phyloP scores from a whole-genome alignment of 2,888 invertebrate species.

The Meiosimyza platycephala region DNA sequence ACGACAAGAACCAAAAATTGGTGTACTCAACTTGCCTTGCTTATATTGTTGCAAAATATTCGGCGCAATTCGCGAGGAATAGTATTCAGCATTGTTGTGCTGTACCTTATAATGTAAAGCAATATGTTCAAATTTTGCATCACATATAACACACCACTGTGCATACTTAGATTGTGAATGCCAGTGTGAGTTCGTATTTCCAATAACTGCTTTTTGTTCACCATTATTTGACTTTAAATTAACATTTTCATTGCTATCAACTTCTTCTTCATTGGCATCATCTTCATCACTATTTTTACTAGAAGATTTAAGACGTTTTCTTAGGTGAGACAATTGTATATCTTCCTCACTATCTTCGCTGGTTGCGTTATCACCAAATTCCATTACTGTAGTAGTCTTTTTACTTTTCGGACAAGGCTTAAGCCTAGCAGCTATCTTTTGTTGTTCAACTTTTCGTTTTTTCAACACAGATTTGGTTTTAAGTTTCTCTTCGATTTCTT shows the following conservation, averaged over 20 bases:
- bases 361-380: slow-evolving; percentile 32
- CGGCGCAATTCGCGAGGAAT: slow-evolving; percentile 57
- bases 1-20: slow-evolving; percentile 44
- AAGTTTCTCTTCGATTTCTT: slow-evolving; percentile 34
- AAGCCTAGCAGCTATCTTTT: not conserved
- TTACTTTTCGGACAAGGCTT: slow-evolving; percentile 37
- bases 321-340: slow-evolving; percentile 38
- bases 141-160: slow-evolving; percentile 55
- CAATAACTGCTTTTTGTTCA: slow-evolving; percentile 30
- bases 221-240: not conserved
- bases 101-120: slow-evolving; percentile 53
- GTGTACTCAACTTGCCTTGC: slow-evolving; percentile 40
- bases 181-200: slow-evolving; percentile 56
- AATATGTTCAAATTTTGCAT: slow-evolving; percentile 54
- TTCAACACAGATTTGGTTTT: slow-evolving; percentile 31
- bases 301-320: slow-evolving; percentile 21
- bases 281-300: not conserved
- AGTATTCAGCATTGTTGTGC: slow-evolving; percentile 56
- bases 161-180: slow-evolving; percentile 55
- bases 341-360: slow-evolving; percentile 29
- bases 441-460: not conserved
- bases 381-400: not conserved
- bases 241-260: not conserved
- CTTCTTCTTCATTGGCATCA: not conserved
- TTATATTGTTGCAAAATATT: slow-evolving; percentile 51